A percentile compares a stretch with the other conserved stretches of the same genome.
Evolutionary conservation across 1,140 invertebrate species (phyloP).

Genomic region (Paralvinella palmiformis): DNA sequence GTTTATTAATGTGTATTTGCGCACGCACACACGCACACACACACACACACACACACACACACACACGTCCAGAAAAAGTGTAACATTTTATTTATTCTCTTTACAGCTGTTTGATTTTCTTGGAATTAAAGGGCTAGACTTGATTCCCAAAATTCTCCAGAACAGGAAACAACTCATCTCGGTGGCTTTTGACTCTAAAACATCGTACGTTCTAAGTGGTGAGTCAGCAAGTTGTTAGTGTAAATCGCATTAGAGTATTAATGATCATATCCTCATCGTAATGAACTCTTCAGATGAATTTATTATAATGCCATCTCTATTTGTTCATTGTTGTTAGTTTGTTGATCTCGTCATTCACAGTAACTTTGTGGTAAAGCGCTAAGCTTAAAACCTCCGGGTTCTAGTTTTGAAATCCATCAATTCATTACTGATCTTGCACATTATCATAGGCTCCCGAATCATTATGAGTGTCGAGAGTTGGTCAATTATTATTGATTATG

Average conservation of each 20-base stretch:
- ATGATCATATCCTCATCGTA: too few species aligned
- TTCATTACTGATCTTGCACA: too few species aligned
- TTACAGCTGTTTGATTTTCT: constrained; percentile 69
- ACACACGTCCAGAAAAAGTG: neutral
- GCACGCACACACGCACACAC: neutral
- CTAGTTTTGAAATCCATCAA: too few species aligned
- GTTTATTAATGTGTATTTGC: neutral
- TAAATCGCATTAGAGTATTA: neutral
- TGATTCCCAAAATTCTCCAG: constrained; percentile 71
- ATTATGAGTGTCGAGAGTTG: too few species aligned
- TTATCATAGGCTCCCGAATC: too few species aligned
- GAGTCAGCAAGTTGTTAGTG: neutral
- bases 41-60: neutral
- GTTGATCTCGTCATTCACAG: too few species aligned
- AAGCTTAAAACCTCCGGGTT: too few species aligned
- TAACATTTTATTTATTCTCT: neutral
- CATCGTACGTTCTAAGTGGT: neutral
- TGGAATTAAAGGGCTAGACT: constrained; percentile 80
- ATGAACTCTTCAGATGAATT: too few species aligned
- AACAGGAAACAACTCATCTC: constrained; percentile 53
- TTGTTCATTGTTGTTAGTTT: too few species aligned
- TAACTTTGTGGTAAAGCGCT: too few species aligned
- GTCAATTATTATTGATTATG: too few species aligned
- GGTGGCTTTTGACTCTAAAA: constrained; percentile 18
- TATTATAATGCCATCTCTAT: too few species aligned